A percentile compares a stretch with the other conserved stretches of the same genome.
These are phyloP conservation scores for Ichneumoninae sp. DNA, from an alignment of 2,888 invertebrate species.

Conservation along the genomic window DNA sequence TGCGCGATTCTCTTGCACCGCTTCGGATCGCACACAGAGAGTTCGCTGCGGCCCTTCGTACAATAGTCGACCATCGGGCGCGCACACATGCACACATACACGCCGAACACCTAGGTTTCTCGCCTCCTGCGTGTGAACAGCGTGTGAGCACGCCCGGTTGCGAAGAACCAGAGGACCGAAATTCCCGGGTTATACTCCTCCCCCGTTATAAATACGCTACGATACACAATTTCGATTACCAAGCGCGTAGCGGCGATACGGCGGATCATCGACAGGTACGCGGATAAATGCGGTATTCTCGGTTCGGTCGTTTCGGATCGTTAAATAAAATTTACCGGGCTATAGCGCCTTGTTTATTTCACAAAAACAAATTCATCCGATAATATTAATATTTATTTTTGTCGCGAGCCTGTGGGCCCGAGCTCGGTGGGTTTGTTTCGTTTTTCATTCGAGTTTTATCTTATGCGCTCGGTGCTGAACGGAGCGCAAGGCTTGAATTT, in stretches of 20 bases:
- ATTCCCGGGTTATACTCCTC: not conserved
- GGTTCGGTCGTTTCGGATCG: not conserved
- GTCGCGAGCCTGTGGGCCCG: not conserved
- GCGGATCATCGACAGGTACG: constrained; percentile 30
- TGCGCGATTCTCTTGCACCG: constrained; percentile 25
- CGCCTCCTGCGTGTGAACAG: constrained; percentile 15
- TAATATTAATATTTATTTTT: constrained; percentile 54
- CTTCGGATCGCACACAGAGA: constrained; percentile 21
- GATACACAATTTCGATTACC: constrained; percentile 23
- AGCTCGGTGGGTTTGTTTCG: constrained; percentile 13
- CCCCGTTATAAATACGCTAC: not conserved
- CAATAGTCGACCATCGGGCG: not conserved
- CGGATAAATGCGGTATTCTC: constrained; percentile 33
- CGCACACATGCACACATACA: not conserved
- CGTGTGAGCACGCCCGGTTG: not conserved
- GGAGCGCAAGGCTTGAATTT: not conserved
- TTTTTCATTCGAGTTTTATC: constrained; percentile 41
- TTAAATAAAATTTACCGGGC: constrained; percentile 6
- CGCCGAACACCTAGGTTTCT: constrained; percentile 13
- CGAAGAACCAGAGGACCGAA: constrained; percentile 16
- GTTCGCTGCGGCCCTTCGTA: constrained; percentile 27
- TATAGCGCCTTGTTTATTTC: constrained; percentile 49
- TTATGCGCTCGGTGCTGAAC: constrained; percentile 16
- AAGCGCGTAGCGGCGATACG: not conserved
- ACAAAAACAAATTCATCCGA: constrained; percentile 43